Evolutionary conservation across 2,797 vertebrate genomes (phyloP), one percentile per base, ranked within the genome.

Genomic region (Galagoides demidoff): DNA sequence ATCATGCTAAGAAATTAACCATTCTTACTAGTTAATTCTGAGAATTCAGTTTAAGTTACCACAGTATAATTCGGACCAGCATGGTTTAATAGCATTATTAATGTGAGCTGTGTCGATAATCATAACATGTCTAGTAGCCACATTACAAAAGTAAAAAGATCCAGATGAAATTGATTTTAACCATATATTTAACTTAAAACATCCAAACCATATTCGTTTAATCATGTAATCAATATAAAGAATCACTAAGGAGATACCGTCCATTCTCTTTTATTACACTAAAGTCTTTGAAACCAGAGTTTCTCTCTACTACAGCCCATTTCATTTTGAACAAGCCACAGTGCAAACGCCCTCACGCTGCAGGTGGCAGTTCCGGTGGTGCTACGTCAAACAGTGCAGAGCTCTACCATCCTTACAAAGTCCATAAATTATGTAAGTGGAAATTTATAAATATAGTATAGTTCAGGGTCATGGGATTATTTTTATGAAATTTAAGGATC

Each of bases 111-210:
- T 31, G 34, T 43, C 91, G 37, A 27, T 74, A 90, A 78, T 92
- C 78, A 74, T n/a, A 68, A 71, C 59, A 89, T 85, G 7, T 17
- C 29, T 34, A 66, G 31, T 61, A 89, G 31, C 19, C n/a, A 34
- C 45, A 34, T 78, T 82, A 85, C 19, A 88, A 88, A 87, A 76
- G 23, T 78, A 68, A 93, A 82, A 68, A 12, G 12, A 94, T 77
- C 57, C 12, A 70, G 10, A 20, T 83, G 11, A 77, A 57, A 74
- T 74, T 71, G 81, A 73, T n/a, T 87, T 66, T 81, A 90, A n/a
- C 34, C 77, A 68, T 34, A 3, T 92, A 68, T 92, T 81, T 71
- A 90, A 76, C 7, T 59, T 52, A 76, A 70, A 23, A 61, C 70
- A 55, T 31, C 14, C 52, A 81, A 74, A 90, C 27, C 71, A 57